Conservation (phyloP, 2,797 vertebrate species). For the Apodemus agrarius region DNA sequence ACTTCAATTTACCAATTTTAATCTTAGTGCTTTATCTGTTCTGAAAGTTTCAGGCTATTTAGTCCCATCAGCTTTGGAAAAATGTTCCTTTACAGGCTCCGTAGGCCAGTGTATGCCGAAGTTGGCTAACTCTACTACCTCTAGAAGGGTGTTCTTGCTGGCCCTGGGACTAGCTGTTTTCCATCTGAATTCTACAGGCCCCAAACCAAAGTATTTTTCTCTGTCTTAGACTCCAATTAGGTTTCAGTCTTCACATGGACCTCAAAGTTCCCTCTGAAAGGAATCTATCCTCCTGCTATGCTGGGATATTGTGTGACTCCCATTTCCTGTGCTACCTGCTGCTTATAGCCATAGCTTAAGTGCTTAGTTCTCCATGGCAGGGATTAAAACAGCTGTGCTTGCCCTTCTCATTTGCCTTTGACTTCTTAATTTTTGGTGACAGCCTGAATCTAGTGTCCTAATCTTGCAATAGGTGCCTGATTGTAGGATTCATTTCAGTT, state of each 20-base stretch:
- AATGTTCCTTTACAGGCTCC: neutral
- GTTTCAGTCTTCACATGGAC: neutral
- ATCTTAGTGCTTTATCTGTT: neutral
- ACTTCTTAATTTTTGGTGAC: neutral
- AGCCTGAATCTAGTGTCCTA: neutral
- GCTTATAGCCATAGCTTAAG: neutral
- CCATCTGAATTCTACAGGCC: neutral
- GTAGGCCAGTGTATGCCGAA: neutral
- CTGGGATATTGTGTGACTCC: neutral
- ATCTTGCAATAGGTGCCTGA: neutral
- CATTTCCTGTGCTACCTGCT: neutral
- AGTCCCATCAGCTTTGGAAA: neutral
- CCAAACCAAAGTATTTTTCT: neutral
- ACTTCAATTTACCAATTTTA: neutral
- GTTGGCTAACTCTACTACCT: neutral
- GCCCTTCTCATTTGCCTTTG: neutral
- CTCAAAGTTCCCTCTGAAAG: neutral
- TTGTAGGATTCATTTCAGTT: neutral
- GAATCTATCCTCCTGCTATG: neutral
- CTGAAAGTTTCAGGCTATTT: neutral
- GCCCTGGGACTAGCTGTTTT: neutral
- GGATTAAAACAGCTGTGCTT: no score
- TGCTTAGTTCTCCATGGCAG: neutral
- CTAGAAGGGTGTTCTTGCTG: neutral
- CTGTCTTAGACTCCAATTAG: neutral